Evolutionary conservation across 2,888 invertebrate genomes (phyloP).

Genomic region (Deroplatys truncata): DNA sequence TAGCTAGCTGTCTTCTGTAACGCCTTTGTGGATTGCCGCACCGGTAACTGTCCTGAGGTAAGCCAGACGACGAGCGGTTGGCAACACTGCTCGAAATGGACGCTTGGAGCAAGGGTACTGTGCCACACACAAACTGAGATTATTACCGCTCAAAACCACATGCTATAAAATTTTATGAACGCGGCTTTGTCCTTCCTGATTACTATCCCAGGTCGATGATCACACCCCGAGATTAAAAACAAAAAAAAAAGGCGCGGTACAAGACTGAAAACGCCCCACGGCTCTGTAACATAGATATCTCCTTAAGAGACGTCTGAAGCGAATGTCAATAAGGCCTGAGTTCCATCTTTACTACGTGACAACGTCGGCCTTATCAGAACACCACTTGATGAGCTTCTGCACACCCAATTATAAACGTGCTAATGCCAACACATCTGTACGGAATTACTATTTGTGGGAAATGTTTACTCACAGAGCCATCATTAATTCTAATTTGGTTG

Average conservation of each 20-base stretch:
- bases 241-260: not conserved
- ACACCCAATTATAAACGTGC: not conserved
- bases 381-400: not conserved
- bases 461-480: not conserved
- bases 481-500: not conserved
- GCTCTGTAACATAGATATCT: not conserved
- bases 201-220: not conserved
- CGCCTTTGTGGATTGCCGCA: not conserved
- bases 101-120: not conserved
- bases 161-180: slow-evolving; percentile 11
- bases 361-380: not conserved
- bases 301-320: not conserved
- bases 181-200: not conserved
- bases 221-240: not conserved
- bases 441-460: not conserved
- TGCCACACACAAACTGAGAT: not conserved
- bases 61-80: not conserved
- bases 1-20: not conserved
- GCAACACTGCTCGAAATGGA: not conserved
- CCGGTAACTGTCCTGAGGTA: not conserved
- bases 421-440: not conserved
- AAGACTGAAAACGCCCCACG: not conserved
- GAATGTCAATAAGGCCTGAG: not conserved
- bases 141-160: not conserved
- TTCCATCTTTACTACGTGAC: not conserved